Conservation (phyloP, 1,140 invertebrate genomes). For the Dolichoris vasculosae region DNA sequence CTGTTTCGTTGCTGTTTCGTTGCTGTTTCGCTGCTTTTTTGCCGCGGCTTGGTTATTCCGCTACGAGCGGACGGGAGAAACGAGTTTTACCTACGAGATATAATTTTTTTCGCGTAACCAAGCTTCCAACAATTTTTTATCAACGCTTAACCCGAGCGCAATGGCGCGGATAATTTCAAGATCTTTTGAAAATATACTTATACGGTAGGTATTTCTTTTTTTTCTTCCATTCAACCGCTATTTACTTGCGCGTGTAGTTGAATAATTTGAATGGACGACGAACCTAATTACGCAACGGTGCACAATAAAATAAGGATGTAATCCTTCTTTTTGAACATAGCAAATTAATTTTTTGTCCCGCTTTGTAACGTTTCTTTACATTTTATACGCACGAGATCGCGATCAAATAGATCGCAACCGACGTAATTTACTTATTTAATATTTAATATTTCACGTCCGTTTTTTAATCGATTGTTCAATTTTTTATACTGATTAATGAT, state of each 20-base stretch:
- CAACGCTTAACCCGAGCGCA: not conserved
- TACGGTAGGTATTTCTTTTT: not conserved
- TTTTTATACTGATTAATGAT: not conserved
- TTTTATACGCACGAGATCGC: too few relatives aligned
- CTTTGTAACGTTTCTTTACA: too few relatives aligned
- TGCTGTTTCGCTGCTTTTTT: conserved; percentile 1
- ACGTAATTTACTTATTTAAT: too few relatives aligned
- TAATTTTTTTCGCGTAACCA: not conserved
- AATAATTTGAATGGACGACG: not conserved
- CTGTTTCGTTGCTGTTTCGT: too few relatives aligned
- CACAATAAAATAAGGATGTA: too few relatives aligned
- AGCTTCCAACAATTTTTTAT: conserved; percentile 9
- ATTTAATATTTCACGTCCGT: too few relatives aligned
- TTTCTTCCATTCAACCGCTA: too few relatives aligned
- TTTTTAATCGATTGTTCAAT: not conserved
- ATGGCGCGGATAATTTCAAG: not conserved
- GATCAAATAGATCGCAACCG: too few relatives aligned
- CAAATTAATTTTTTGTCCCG: too few relatives aligned
- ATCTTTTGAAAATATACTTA: not conserved
- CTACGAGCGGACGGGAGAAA: not conserved
- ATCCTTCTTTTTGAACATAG: too few relatives aligned
- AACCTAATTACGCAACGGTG: not conserved
- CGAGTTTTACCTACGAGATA: not conserved
- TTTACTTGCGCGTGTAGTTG: not conserved
- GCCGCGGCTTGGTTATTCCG: too few relatives aligned